Percentiles rank a stretch among this genome's conserved stretches.
These are phyloP conservation scores for Caenorhabditis parvicauda DNA, from an alignment of 2,888 invertebrate genomes.

Conservation along the genomic window DNA sequence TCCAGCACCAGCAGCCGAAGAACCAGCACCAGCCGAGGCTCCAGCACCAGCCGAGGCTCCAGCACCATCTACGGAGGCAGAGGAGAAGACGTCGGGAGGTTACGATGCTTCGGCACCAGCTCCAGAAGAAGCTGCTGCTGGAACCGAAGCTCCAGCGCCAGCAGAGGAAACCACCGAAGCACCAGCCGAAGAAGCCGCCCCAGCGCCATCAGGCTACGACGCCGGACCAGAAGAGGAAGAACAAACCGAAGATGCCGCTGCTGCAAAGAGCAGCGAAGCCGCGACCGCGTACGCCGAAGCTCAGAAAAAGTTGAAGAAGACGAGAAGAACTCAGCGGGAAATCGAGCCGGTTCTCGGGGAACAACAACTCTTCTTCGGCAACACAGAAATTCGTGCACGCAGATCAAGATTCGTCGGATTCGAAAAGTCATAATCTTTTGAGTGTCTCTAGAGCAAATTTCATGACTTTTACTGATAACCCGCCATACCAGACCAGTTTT, in stretches of 20 bases:
- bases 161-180: neutral
- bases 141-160: neutral
- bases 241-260: too few relatives aligned
- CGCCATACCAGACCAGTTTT: too few relatives aligned
- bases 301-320: too few relatives aligned
- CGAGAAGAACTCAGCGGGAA: too few relatives aligned
- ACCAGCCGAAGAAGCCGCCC: neutral
- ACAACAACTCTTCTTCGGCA: too few relatives aligned
- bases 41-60: conserved; percentile 1
- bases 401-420: neutral
- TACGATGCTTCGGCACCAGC: conserved; percentile 1
- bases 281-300: too few relatives aligned
- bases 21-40: conserved; percentile 2
- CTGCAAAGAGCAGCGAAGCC: too few relatives aligned
- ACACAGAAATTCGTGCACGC: too few relatives aligned
- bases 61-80: conserved; percentile 1
- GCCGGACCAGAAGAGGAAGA: too few relatives aligned
- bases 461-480: too few relatives aligned
- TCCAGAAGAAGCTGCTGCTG: conserved; percentile 3
- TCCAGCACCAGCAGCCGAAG: conserved; percentile 11
- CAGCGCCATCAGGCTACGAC: conserved; percentile 21
- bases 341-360: too few relatives aligned
- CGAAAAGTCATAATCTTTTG: neutral
- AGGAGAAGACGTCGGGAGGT: too few relatives aligned
- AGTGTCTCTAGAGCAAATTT: neutral